These are phyloP conservation scores for Sebastes itinus DNA, from an alignment of 2,797 vertebrate genomes.

Conservation along the genomic window DNA sequence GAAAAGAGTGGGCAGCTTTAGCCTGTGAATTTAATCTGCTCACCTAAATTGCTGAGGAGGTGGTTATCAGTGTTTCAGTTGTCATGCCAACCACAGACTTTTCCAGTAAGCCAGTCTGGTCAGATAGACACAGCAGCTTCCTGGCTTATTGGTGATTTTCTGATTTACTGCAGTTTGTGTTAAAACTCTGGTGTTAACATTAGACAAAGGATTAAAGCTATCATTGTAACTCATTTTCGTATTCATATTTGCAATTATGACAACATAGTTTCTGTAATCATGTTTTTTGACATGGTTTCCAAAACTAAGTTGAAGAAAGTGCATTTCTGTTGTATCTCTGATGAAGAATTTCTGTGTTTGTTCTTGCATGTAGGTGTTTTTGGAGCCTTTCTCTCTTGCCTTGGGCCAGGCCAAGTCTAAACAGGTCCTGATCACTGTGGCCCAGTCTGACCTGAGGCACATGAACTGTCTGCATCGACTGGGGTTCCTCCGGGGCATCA, in stretches of 20 bases:
- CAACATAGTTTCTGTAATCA: neutral
- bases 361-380: constrained; percentile 75
- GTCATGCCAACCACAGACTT: constrained; percentile 23
- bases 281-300: neutral
- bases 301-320: neutral
- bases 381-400: constrained; percentile 83
- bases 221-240: neutral
- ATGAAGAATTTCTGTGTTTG: neutral
- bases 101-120: neutral
- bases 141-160: neutral
- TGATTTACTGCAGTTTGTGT: neutral
- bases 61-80: constrained; percentile 9
- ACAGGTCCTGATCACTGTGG: constrained; percentile 71
- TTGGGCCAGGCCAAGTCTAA: constrained; percentile 84
- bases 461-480: constrained; percentile 81
- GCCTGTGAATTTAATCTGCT: constrained; percentile 9
- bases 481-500: constrained; percentile 82
- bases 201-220: neutral
- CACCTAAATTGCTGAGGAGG: constrained; percentile 2
- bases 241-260: neutral
- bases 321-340: neutral
- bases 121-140: neutral
- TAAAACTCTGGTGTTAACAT: neutral
- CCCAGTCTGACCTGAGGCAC: constrained; percentile 67
- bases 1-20: constrained; percentile 8